Evolutionary conservation across 2,113 vertebrate species (phyloP).

Genomic region (Merops nubicus): DNA sequence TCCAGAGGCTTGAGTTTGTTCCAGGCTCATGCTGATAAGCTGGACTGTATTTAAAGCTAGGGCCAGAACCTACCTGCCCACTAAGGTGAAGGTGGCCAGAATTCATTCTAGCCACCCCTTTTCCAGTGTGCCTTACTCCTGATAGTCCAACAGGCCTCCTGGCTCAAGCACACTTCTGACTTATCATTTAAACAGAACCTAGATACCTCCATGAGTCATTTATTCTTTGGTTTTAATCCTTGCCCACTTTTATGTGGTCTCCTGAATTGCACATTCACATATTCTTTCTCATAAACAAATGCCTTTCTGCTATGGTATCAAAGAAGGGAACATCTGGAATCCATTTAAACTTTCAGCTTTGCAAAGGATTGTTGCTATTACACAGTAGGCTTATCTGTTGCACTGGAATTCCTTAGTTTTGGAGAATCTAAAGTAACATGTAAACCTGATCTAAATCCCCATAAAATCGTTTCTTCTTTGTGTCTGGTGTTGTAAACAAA

Average conservation of each 20-base stretch:
- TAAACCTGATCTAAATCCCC: conserved; percentile 14
- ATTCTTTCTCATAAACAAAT: conserved; percentile 61
- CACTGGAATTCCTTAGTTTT: conserved; percentile 26
- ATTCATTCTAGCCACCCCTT: not conserved
- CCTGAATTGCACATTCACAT: conserved; percentile 49
- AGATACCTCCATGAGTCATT: conserved; percentile 4
- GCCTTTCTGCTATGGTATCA: conserved; percentile 56
- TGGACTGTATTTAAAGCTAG: too few relatives aligned
- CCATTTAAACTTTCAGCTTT: conserved; percentile 57
- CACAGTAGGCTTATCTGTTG: conserved; percentile 55
- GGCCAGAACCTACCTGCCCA: too few relatives aligned
- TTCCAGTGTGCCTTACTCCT: not conserved
- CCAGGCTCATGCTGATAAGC: not conserved
- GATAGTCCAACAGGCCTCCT: not conserved
- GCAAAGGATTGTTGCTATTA: conserved; percentile 60
- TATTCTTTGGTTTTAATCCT: conserved; percentile 72
- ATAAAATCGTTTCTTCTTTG: conserved; percentile 33
- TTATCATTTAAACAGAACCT: not conserved
- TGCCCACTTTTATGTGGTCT: conserved; percentile 41
- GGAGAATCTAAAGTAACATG: not conserved
- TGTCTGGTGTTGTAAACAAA: conserved; percentile 68
- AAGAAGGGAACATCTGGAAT: conserved; percentile 67
- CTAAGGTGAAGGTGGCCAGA: not conserved
- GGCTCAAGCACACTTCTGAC: not conserved
- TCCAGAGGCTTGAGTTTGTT: not conserved